Conservation (phyloP, 2,113 vertebrate species). For the Prunella fulvescens region DNA sequence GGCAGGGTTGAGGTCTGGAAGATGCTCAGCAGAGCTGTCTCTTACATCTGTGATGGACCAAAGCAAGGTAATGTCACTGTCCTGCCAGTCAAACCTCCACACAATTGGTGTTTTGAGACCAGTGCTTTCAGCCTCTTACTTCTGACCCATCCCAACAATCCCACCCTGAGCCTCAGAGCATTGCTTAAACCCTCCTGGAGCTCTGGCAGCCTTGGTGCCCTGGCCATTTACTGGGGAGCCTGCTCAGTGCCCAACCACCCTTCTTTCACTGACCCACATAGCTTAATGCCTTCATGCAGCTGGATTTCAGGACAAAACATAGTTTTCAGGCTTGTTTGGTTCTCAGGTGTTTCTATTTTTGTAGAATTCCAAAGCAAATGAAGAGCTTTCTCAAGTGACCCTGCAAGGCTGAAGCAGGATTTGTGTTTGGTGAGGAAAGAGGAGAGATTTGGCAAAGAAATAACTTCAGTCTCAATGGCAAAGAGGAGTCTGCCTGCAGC, state of each 20-base stretch:
- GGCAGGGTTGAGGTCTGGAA: not conserved
- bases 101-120: fast-evolving
- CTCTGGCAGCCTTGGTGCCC: not conserved
- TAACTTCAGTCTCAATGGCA: not conserved
- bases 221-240: not conserved
- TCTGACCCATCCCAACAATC: not conserved
- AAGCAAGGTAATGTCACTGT: not conserved
- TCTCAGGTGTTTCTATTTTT: not conserved
- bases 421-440: not conserved
- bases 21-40: fast-evolving
- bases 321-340: not conserved
- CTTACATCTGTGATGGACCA: not conserved
- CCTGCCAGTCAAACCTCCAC: not conserved
- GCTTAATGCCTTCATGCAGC: not conserved
- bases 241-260: not conserved
- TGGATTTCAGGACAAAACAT: not conserved
- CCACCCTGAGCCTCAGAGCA: not conserved
- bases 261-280: fast-evolving
- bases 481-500: not conserved
- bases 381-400: not conserved
- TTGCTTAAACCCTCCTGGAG: not conserved
- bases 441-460: not conserved
- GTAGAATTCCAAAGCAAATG: not conserved
- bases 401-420: not conserved
- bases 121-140: not conserved